A percentile compares a stretch with the other conserved stretches of the same genome.
Conservation (phyloP, 2,888 invertebrate genomes). For the Epistrophe grossulariae region DNA sequence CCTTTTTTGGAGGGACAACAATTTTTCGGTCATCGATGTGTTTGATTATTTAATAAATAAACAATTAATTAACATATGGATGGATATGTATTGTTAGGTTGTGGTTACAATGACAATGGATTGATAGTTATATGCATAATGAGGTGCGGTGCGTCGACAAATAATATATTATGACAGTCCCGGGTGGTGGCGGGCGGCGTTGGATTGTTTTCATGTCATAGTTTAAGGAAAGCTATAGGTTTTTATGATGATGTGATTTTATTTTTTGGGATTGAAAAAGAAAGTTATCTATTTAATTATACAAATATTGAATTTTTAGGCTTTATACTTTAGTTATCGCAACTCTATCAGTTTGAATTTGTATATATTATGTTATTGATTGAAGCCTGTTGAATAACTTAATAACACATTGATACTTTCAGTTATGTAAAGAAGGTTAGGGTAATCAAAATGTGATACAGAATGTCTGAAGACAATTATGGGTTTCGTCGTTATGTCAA, state of each 20-base stretch:
- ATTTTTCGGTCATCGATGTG: conserved; percentile 34
- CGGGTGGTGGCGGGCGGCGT: too few relatives aligned
- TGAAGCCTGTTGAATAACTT: not conserved
- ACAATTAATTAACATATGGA: conserved; percentile 67
- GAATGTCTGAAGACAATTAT: not conserved
- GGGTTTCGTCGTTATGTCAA: not conserved
- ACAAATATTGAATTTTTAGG: too few relatives aligned
- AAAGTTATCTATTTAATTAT: not conserved
- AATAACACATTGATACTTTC: not conserved
- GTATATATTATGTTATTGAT: not conserved
- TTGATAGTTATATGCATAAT: conserved; percentile 7
- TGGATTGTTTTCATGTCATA: not conserved
- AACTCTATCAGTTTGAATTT: not conserved
- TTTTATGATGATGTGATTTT: conserved; percentile 2
- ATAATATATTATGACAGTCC: not conserved
- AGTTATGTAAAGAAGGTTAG: not conserved
- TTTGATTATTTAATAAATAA: conserved; percentile 62
- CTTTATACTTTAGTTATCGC: not conserved
- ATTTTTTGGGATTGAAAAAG: not conserved
- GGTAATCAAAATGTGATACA: not conserved
- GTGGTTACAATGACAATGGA: conserved; percentile 40
- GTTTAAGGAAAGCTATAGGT: not conserved
- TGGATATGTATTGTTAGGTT: not conserved
- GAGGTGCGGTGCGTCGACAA: conserved; percentile 9
- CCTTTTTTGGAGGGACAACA: conserved; percentile 7